These are phyloP conservation scores for Nematolebias whitei DNA, from an alignment of 2,113 vertebrate species.

Conservation along the genomic window DNA sequence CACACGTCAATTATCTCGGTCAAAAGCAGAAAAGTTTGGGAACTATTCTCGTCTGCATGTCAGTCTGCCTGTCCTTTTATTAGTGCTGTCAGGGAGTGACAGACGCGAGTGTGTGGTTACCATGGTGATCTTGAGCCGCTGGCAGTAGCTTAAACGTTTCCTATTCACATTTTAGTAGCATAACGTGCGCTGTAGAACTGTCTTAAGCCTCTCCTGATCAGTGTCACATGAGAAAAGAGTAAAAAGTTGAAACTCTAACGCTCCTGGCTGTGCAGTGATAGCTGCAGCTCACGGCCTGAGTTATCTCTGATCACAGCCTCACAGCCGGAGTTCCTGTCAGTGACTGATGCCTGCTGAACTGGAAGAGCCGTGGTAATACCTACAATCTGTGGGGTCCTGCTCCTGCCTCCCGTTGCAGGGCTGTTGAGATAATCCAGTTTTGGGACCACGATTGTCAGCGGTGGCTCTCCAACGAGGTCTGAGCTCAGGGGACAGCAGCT, in stretches of 20 bases:
- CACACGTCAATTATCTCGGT: too few species aligned
- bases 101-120: too few species aligned
- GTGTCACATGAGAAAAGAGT: neutral
- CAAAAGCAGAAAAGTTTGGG: too few species aligned
- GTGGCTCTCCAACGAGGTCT: constrained; percentile 51
- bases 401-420: constrained; percentile 61
- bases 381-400: constrained; percentile 52
- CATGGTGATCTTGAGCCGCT: too few species aligned
- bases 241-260: neutral
- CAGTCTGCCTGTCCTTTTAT: too few species aligned
- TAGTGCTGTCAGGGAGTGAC: too few species aligned
- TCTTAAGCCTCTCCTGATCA: too few species aligned
- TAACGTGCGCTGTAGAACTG: too few species aligned
- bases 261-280: neutral
- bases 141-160: too few species aligned
- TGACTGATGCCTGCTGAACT: too few species aligned
- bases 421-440: constrained; percentile 65
- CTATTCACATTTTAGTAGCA: too few species aligned
- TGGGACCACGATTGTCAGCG: constrained; percentile 62
- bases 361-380: constrained; percentile 30
- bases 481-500: constrained; percentile 77
- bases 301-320: constrained; percentile 9
- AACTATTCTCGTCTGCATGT: too few species aligned
- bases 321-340: neutral
- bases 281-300: constrained; percentile 2